Evolutionary conservation across 1,140 invertebrate species (phyloP), one percentile per base, ranked within the genome.

Genomic region (Campoletis sonorensis): DNA sequence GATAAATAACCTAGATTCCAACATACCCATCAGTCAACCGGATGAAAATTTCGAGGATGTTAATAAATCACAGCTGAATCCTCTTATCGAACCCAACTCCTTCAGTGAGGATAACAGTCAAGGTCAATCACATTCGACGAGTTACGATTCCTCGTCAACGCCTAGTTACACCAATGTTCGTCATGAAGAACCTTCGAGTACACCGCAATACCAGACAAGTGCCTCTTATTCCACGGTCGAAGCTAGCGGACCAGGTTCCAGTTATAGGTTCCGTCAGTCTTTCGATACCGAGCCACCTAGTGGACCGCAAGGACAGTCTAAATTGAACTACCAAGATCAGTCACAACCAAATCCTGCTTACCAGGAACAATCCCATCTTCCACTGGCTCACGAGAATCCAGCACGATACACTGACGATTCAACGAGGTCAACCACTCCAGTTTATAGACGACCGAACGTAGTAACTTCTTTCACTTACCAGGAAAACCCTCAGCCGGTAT

Each of bases 1-100:
- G 1, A 93, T 97, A 1, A 95, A 94, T 84, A 89, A 85, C 1
- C 26, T 90, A 4, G 87, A 84, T 73, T 26, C 81, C 30, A 83
- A 84, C 79, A 49, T 79, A n/a, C 58, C 45, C 18, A 45, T 51
- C 7, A 26, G 61, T 18, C 51, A 77, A 40, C 72, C 72, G 13
- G 73, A 77, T n/a, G 80, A 37, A 18, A 70, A 21, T 33, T 26
- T 80, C 1, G 79, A 83, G 15, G 82, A 86, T 0, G 81, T 86
- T 64, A 83, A 83, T 1, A 88, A 88, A 79, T 81, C 87, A 1
- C 89, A 79, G 49, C 87, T 88, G 0, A 85, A 85, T 13, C 82
- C 87, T 7, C 51, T 87, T 3, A 89, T 90, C 71, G 89, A 88
- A 37, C 89, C 86, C 0, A 90, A 90, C 27, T 87, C 88, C 10